Percentiles rank a stretch among this genome's conserved stretches.
Evolutionary conservation across 64 coral and sea anemone species (phyloP).

Genomic region (Pocillopora damicornis): DNA sequence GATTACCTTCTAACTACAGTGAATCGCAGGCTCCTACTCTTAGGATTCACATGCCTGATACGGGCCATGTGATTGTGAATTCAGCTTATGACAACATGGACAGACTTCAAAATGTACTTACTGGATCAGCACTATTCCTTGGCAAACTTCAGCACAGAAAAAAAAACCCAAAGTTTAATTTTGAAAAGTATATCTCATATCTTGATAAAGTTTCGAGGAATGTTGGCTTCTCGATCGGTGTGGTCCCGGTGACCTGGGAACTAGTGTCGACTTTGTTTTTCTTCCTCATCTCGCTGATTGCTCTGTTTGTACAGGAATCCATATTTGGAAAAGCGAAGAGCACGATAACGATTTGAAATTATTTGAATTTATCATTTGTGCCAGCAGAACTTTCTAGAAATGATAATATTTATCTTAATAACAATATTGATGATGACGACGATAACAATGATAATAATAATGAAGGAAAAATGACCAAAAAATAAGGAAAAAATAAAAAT

Average conservation of each 20-base stretch:
- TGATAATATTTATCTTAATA: neutral
- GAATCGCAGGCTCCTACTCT: neutral
- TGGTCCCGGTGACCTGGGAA: constrained; percentile 74
- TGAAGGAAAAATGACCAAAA: too few relatives aligned
- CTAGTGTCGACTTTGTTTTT: constrained; percentile 63
- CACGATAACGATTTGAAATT: neutral
- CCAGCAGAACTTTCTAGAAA: neutral
- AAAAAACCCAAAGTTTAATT: constrained; percentile 54
- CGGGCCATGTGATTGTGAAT: neutral
- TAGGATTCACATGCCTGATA: constrained; percentile 45
- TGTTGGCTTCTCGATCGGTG: constrained; percentile 69
- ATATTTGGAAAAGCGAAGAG: constrained; percentile 72
- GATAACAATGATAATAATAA: too few relatives aligned
- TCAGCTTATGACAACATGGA: neutral
- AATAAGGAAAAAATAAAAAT: too few relatives aligned
- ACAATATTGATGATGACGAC: too few relatives aligned
- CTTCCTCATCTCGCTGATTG: constrained; percentile 70
- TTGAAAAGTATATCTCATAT: constrained; percentile 75
- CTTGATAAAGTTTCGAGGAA: constrained; percentile 55
- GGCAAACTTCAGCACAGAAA: constrained; percentile 46
- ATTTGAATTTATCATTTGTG: neutral
- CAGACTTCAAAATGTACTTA: constrained; percentile 23
- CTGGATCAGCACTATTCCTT: constrained; percentile 40
- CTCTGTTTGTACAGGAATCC: constrained; percentile 78
- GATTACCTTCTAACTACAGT: neutral